Percentiles rank a stretch among this genome's conserved stretches.
phyloP scores from a whole-genome alignment of 2,113 vertebrate genomes.

The Gobio gobio region DNA sequence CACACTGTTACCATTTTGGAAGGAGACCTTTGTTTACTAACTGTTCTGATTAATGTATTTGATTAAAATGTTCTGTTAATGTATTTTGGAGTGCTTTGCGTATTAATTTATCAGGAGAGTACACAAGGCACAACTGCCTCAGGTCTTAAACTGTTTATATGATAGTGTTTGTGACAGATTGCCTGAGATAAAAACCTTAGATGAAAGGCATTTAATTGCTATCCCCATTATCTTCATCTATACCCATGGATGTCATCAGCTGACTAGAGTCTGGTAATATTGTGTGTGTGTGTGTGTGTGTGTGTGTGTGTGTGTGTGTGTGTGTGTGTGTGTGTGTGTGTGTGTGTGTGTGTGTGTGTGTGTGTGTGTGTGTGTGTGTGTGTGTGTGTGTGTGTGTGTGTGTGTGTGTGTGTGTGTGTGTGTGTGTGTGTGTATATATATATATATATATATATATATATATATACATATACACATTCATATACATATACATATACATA shows the following conservation, averaged over 20 bases:
- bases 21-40: conserved; percentile 28
- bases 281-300: not conserved
- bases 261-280: not conserved
- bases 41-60: conserved; percentile 25
- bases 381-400: not conserved
- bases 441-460: not conserved
- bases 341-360: not conserved
- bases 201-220: conserved; percentile 43
- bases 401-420: not conserved
- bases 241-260: conserved; percentile 29
- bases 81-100: conserved; percentile 49
- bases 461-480: not conserved
- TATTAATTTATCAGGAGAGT: conserved; percentile 48
- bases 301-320: not conserved
- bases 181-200: conserved; percentile 24
- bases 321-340: not conserved
- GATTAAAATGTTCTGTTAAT: conserved; percentile 50
- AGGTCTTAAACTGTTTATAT: conserved; percentile 51
- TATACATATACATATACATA: not conserved
- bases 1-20: conserved; percentile 21
- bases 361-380: not conserved
- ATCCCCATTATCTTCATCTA: conserved; percentile 10
- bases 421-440: not conserved
- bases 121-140: conserved; percentile 44
- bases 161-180: conserved; percentile 50